These are phyloP conservation scores for Eupithecia exiguata DNA, from an alignment of 2,888 invertebrate species.

Conservation along the genomic window DNA sequence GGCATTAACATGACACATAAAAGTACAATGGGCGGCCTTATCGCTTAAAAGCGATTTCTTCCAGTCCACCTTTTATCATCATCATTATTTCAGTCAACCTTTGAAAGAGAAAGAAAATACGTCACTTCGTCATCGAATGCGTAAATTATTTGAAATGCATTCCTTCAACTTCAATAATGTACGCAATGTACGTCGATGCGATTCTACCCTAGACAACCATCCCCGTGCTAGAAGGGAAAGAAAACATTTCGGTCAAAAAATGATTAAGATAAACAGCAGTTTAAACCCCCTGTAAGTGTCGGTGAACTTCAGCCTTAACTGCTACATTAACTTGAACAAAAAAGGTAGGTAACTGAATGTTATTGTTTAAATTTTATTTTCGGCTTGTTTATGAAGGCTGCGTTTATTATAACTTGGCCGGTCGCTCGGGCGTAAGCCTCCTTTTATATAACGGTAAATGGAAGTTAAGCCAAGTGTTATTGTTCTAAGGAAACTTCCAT, in stretches of 20 bases:
- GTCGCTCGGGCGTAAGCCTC: conserved; percentile 34
- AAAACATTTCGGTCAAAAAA: conserved; percentile 8
- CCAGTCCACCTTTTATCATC: too few species aligned
- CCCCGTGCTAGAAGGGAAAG: too few species aligned
- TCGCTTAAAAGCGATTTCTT: too few species aligned
- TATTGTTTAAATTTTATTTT: conserved; percentile 45
- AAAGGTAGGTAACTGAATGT: conserved; percentile 44
- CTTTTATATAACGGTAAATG: conserved; percentile 41
- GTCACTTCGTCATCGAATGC: too few species aligned
- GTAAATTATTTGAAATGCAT: too few species aligned
- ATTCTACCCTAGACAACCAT: too few species aligned
- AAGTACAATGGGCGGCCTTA: too few species aligned
- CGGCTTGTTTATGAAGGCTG: conserved; percentile 43
- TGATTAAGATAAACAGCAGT: conserved; percentile 6
- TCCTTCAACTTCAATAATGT: too few species aligned
- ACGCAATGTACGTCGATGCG: too few species aligned
- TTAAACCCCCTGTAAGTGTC: conserved; percentile 7
- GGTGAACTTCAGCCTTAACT: conserved; percentile 15
- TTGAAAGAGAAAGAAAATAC: too few species aligned
- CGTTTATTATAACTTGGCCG: conserved; percentile 44
- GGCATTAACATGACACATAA: too few species aligned
- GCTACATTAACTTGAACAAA: conserved; percentile 39
- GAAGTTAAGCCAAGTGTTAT: conserved; percentile 34
- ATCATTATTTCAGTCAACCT: too few species aligned
- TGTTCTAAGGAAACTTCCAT: conserved; percentile 29